phyloP scores from a whole-genome alignment of 1,140 invertebrate genomes.

The Caligus rogercresseyi region DNA sequence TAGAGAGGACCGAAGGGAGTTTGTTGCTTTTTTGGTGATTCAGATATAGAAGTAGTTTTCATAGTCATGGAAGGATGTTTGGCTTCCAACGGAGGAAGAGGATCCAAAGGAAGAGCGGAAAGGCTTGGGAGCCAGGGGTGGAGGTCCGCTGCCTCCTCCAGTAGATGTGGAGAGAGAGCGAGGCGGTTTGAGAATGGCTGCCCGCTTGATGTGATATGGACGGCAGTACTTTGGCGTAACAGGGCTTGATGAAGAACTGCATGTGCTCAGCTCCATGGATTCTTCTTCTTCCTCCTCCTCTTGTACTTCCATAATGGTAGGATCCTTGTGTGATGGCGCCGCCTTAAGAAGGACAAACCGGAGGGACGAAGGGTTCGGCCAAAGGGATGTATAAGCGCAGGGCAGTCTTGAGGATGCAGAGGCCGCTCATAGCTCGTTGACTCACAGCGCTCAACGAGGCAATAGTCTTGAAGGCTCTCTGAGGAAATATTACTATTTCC shows the following conservation, averaged over 20 bases:
- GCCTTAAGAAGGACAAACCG: slow-evolving; percentile 25
- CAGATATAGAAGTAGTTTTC: slow-evolving; percentile 19
- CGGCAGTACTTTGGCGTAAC: not conserved
- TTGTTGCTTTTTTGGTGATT: not conserved
- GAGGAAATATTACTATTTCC: not conserved
- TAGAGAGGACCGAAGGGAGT: no score
- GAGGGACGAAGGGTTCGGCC: slow-evolving; percentile 25
- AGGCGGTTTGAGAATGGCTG: not conserved
- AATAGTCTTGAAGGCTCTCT: slow-evolving; percentile 8
- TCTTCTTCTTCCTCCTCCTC: not conserved
- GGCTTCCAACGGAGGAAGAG: not conserved
- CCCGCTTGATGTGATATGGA: not conserved
- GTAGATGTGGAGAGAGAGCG: not conserved
- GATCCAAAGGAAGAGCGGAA: slow-evolving; percentile 7
- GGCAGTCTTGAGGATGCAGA: slow-evolving; percentile 25
- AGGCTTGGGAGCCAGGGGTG: not conserved
- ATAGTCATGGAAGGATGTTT: slow-evolving; percentile 12
- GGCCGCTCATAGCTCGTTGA: slow-evolving; percentile 23
- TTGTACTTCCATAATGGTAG: not conserved
- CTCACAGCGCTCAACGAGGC: slow-evolving; percentile 6
- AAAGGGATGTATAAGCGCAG: slow-evolving; percentile 26
- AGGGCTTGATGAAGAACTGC: not conserved
- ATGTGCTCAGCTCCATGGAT: not conserved
- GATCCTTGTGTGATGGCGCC: no score
- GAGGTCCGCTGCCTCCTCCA: not conserved